These are phyloP conservation scores for Formicarius rufipectus DNA, from an alignment of 2,113 vertebrate species.

Conservation along the genomic window DNA sequence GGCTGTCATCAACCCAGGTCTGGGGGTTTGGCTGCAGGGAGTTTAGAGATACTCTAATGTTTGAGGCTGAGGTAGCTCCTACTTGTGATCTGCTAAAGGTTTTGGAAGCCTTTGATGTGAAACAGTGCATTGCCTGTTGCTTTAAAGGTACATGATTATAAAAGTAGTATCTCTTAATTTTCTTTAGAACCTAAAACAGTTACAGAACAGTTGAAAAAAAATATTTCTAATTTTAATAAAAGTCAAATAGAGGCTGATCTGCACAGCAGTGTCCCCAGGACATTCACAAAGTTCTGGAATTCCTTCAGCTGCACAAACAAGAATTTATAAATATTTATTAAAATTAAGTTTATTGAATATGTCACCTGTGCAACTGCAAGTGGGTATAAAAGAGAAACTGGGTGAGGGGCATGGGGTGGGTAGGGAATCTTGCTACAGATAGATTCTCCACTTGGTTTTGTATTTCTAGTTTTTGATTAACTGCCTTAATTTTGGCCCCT, in stretches of 20 bases:
- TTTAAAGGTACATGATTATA: not conserved
- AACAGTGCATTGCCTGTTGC: rapidly evolving
- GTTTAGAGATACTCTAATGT: not conserved
- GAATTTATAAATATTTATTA: constrained; percentile 42
- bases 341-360: constrained; percentile 16
- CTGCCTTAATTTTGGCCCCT: not conserved
- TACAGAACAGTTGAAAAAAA: not conserved
- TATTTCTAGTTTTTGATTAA: not conserved
- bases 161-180: constrained; percentile 3
- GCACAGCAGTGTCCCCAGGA: not conserved
- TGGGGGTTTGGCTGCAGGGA: not conserved
- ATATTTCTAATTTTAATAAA: constrained; percentile 42
- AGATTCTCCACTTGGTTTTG: not conserved
- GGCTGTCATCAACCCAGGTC: not conserved
- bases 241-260: not conserved
- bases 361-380: not conserved
- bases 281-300: constrained; percentile 21
- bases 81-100: not conserved
- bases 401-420: not conserved
- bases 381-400: not conserved
- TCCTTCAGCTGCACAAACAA: constrained; percentile 13
- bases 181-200: not conserved
- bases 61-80: not conserved
- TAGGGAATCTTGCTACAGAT: not conserved
- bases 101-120: not conserved